A percentile compares a stretch with the other conserved stretches of the same genome.
These are phyloP conservation scores for Gymnothorax javanicus DNA, from an alignment of 2,797 vertebrate species.

Conservation along the genomic window DNA sequence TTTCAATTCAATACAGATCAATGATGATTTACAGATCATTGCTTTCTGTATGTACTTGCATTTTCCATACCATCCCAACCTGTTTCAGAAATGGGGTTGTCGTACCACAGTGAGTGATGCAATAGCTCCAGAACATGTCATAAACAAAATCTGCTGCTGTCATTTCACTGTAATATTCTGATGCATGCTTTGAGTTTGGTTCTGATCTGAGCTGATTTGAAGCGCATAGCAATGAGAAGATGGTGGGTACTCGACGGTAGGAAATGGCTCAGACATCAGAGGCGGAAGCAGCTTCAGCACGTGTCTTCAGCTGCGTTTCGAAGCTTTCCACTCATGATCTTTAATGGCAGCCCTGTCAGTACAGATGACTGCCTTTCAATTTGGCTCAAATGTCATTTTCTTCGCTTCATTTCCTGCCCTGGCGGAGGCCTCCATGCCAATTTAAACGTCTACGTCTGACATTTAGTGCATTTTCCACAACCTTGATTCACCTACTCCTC, in stretches of 20 bases:
- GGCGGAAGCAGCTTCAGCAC: slow-evolving; percentile 1
- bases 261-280: slow-evolving; percentile 56
- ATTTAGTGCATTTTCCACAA: slow-evolving; percentile 56
- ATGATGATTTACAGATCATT: too few relatives aligned
- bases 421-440: slow-evolving; percentile 40
- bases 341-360: slow-evolving; percentile 57
- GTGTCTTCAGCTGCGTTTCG: slow-evolving; percentile 40
- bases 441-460: slow-evolving; percentile 64
- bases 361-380: slow-evolving; percentile 52
- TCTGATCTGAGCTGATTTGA: not conserved
- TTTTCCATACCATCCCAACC: too few relatives aligned
- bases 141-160: not conserved
- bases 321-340: slow-evolving; percentile 62
- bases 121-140: not conserved
- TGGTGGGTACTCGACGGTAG: slow-evolving; percentile 44
- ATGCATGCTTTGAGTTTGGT: not conserved
- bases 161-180: not conserved
- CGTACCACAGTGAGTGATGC: not conserved
- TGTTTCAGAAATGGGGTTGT: not conserved
- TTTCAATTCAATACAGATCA: too few relatives aligned
- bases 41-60: too few relatives aligned
- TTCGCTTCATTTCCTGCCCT: slow-evolving; percentile 51
- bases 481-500: slow-evolving; percentile 36
- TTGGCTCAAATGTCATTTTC: slow-evolving; percentile 57
- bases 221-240: slow-evolving; percentile 52